A percentile compares a stretch with the other conserved stretches of the same genome.
Conservation (phyloP, 2,113 vertebrate species). For the Tenebrosternarchus preto region DNA sequence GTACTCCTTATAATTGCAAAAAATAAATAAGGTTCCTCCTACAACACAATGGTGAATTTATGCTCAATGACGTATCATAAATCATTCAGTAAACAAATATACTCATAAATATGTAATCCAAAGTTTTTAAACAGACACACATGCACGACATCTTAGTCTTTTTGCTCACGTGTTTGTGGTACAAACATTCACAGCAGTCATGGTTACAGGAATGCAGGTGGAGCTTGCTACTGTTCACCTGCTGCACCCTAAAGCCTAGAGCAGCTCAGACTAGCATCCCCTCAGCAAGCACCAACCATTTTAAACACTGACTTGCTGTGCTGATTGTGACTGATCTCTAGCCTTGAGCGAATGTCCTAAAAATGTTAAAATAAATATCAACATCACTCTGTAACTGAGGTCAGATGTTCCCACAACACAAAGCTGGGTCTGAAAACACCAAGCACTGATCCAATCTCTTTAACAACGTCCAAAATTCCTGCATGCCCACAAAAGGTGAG, state of each 20-base stretch:
- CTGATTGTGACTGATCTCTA: too few species aligned
- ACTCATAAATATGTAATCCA: not conserved
- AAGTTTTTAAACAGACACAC: not conserved
- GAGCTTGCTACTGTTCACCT: not conserved
- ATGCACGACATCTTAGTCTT: not conserved
- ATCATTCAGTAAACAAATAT: not conserved
- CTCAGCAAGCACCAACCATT: too few species aligned
- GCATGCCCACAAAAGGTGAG: too few species aligned
- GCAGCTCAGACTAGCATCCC: too few species aligned
- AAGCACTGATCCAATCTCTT: too few species aligned
- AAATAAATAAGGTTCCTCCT: conserved; percentile 7
- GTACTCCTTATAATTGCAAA: not conserved
- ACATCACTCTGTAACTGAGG: too few species aligned
- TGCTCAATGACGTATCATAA: not conserved
- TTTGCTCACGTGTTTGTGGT: conserved; percentile 14
- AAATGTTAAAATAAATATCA: too few species aligned
- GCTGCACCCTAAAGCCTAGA: not conserved
- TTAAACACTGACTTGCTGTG: too few species aligned
- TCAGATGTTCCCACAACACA: too few species aligned
- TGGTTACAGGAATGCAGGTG: not conserved
- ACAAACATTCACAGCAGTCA: not conserved
- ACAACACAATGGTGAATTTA: not conserved
- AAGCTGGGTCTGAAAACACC: too few species aligned
- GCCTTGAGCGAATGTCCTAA: too few species aligned
- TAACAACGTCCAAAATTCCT: too few species aligned